Conservation (phyloP, 2,888 invertebrate species). For the Gisinianus flammeolus region DNA sequence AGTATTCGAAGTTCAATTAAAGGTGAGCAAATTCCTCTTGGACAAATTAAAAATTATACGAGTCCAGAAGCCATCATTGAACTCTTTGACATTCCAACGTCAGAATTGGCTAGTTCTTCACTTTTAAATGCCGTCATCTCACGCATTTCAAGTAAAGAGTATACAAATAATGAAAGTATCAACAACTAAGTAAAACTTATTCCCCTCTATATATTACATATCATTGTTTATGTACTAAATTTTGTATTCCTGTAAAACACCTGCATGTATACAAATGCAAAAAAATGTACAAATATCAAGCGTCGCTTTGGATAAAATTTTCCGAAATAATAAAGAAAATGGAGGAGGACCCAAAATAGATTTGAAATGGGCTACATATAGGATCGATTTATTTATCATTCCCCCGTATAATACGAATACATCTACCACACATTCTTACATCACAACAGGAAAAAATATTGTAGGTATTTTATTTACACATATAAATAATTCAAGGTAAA, state of each 20-base stretch:
- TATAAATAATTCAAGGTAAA: too few species aligned
- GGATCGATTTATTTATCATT: too few species aligned
- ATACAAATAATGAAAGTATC: not conserved
- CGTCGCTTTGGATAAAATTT: not conserved
- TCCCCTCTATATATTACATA: not conserved
- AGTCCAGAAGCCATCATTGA: conserved; percentile 66
- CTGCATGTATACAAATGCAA: too few species aligned
- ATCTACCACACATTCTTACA: too few species aligned
- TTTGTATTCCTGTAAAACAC: too few species aligned
- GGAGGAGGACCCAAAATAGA: too few species aligned
- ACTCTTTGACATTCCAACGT: conserved; percentile 68
- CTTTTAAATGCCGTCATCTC: conserved; percentile 70
- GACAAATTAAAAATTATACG: conserved; percentile 64
- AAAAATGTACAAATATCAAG: too few species aligned
- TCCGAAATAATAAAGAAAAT: not conserved
- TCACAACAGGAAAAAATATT: too few species aligned
- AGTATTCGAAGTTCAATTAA: conserved; percentile 63
- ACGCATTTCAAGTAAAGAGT: conserved; percentile 72
- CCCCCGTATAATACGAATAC: too few species aligned
- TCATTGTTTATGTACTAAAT: not conserved
- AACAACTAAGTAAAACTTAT: not conserved
- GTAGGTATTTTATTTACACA: too few species aligned
- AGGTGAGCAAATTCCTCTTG: conserved; percentile 66
- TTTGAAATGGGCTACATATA: too few species aligned
- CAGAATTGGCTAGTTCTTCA: conserved; percentile 63